phyloP scores from a whole-genome alignment of 2,113 vertebrate species.

The Oryzias javanicus region DNA sequence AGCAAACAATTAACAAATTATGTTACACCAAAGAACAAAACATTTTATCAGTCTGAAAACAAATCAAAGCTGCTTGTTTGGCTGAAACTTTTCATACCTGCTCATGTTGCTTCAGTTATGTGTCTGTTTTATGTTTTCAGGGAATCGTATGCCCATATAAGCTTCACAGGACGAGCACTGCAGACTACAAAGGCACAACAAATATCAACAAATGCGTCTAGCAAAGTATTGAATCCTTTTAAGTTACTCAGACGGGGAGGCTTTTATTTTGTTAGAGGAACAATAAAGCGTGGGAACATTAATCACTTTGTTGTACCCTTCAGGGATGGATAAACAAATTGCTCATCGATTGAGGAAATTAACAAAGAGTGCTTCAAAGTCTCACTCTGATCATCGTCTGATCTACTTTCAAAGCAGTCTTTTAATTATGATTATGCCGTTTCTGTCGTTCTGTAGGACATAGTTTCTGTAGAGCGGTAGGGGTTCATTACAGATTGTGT shows the following conservation, averaged over 20 bases:
- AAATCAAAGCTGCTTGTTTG: slow-evolving; percentile 25
- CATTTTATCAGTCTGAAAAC: slow-evolving; percentile 28
- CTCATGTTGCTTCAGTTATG: slow-evolving; percentile 21
- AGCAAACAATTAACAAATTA: slow-evolving; percentile 2
- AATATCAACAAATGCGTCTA: slow-evolving; percentile 21
- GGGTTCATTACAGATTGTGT: no score
- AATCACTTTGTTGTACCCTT: no score
- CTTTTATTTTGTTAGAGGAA: slow-evolving; percentile 15
- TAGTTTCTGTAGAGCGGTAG: no score
- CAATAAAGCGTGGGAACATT: not conserved
- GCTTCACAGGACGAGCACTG: slow-evolving; percentile 20
- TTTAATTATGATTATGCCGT: no score
- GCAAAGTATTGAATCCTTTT: slow-evolving; percentile 22
- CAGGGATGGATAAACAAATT: no score
- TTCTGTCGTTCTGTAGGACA: not conserved
- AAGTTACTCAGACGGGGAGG: slow-evolving; percentile 21
- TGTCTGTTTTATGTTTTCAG: slow-evolving; percentile 19
- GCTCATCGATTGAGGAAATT: no score
- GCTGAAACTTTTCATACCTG: slow-evolving; percentile 19
- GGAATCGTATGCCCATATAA: slow-evolving; percentile 7
- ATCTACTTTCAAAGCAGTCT: no score
- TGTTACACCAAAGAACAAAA: slow-evolving; percentile 13
- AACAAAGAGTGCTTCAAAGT: no score
- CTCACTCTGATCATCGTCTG: no score
- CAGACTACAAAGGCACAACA: slow-evolving; percentile 33